These are phyloP conservation scores for Acanthurus tractus DNA, from an alignment of 2,797 vertebrate genomes.

Conservation along the genomic window DNA sequence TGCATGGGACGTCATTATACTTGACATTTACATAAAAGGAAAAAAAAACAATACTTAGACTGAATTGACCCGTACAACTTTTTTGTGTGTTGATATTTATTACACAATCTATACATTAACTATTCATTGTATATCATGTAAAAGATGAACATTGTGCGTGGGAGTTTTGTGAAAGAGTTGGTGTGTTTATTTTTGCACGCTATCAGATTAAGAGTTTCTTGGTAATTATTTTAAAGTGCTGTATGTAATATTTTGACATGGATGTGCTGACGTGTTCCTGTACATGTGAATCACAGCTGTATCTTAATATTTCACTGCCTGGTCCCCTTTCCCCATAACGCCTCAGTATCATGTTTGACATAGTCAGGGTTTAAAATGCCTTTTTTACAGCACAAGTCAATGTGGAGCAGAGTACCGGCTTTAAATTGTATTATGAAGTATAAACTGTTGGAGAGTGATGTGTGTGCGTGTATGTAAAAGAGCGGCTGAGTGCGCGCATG, in stretches of 20 bases:
- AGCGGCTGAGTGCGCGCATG: slow-evolving; percentile 35
- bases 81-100: slow-evolving; percentile 81
- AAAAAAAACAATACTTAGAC: slow-evolving; percentile 36
- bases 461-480: slow-evolving; percentile 12
- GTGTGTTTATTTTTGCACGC: slow-evolving; percentile 81
- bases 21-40: slow-evolving; percentile 49
- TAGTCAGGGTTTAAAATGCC: slow-evolving; percentile 44
- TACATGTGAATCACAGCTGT: slow-evolving; percentile 75
- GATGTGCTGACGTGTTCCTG: slow-evolving; percentile 75
- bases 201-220: slow-evolving; percentile 67
- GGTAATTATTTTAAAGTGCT: slow-evolving; percentile 77
- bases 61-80: slow-evolving; percentile 52
- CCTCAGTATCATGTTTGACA: slow-evolving; percentile 45
- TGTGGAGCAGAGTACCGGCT: slow-evolving; percentile 36
- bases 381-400: slow-evolving; percentile 34
- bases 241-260: slow-evolving; percentile 78
- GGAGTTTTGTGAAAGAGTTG: slow-evolving; percentile 76
- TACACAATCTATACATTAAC: slow-evolving; percentile 77
- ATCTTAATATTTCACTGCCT: slow-evolving; percentile 74
- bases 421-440: slow-evolving; percentile 51
- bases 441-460: slow-evolving; percentile 36
- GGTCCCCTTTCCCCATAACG: slow-evolving; percentile 46
- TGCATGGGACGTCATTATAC: slow-evolving; percentile 68
- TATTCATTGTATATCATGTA: slow-evolving; percentile 81
- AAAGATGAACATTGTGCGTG: slow-evolving; percentile 78